Conservation (phyloP, 2,888 invertebrate genomes). For the Epicampocera succincta region DNA sequence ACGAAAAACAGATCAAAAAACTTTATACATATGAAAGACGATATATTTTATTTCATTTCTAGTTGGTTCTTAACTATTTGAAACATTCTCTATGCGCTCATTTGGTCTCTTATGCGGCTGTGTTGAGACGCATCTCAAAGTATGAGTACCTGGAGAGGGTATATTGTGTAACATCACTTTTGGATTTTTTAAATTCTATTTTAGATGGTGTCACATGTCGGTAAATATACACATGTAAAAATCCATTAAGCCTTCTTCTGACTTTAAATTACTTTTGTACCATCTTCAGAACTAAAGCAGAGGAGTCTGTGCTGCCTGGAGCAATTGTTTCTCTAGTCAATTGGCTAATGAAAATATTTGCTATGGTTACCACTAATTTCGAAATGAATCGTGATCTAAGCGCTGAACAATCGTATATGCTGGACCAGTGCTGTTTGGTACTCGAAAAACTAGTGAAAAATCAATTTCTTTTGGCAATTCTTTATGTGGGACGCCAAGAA, state of each 20-base stretch:
- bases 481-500: slow-evolving; percentile 91
- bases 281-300: slow-evolving; percentile 88
- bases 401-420: slow-evolving; percentile 83
- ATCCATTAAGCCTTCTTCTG: not conserved
- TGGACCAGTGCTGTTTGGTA: slow-evolving; percentile 87
- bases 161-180: slow-evolving; percentile 91
- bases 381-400: slow-evolving; percentile 77
- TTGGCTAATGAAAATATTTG: slow-evolving; percentile 91
- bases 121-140: slow-evolving; percentile 92
- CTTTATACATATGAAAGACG: no score
- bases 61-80: slow-evolving; percentile 94
- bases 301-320: slow-evolving; percentile 92
- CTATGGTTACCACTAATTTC: slow-evolving; percentile 76
- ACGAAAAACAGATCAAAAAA: no score
- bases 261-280: not conserved
- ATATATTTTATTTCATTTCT: slow-evolving; percentile 75
- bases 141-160: slow-evolving; percentile 93
- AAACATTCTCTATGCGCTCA: slow-evolving; percentile 95
- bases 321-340: slow-evolving; percentile 91
- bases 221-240: slow-evolving; percentile 70
- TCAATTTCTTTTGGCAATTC: slow-evolving; percentile 90
- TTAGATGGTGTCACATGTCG: slow-evolving; percentile 84
- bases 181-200: slow-evolving; percentile 91
- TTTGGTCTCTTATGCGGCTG: slow-evolving; percentile 94
- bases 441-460: slow-evolving; percentile 87